Conservation (phyloP, 1,140 invertebrate species). For the Drosophila subpulchrella region DNA sequence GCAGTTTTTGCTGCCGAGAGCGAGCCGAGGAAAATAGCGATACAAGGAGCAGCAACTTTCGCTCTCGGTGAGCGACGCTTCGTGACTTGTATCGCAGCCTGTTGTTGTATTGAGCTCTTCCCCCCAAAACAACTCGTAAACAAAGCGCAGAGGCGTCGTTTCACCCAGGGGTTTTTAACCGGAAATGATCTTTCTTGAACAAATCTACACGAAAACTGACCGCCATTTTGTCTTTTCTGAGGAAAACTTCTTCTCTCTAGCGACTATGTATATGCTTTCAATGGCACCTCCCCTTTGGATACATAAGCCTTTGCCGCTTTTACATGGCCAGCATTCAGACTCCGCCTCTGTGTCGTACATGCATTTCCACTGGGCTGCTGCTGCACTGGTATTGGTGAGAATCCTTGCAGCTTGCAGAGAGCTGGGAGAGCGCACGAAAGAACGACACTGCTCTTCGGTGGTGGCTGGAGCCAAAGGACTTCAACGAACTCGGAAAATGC, state of each 20-base stretch:
- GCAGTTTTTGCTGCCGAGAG: slow-evolving; percentile 66
- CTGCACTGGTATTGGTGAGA: slow-evolving; percentile 63
- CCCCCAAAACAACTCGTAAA: slow-evolving; percentile 77
- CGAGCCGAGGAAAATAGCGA: slow-evolving; percentile 62
- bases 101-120: slow-evolving; percentile 56
- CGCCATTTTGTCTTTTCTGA: slow-evolving; percentile 65
- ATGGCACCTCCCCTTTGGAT: slow-evolving; percentile 62
- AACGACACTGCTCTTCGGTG: slow-evolving; percentile 40
- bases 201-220: background rate
- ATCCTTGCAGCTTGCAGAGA: slow-evolving; percentile 47
- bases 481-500: slow-evolving; percentile 46
- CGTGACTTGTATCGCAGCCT: slow-evolving; percentile 65
- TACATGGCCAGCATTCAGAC: slow-evolving; percentile 54
- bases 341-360: slow-evolving; percentile 75
- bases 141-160: slow-evolving; percentile 73
- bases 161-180: slow-evolving; percentile 15
- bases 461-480: slow-evolving; percentile 46
- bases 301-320: slow-evolving; percentile 47
- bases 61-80: slow-evolving; percentile 62
- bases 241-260: slow-evolving; percentile 4
- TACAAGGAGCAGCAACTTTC: slow-evolving; percentile 68
- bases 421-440: slow-evolving; percentile 37
- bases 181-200: slow-evolving; percentile 12
- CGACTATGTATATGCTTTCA: slow-evolving; percentile 21
- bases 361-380: slow-evolving; percentile 49